These are phyloP conservation scores for Ceyx cyanopectus DNA, from an alignment of 2,113 vertebrate genomes.

Conservation along the genomic window DNA sequence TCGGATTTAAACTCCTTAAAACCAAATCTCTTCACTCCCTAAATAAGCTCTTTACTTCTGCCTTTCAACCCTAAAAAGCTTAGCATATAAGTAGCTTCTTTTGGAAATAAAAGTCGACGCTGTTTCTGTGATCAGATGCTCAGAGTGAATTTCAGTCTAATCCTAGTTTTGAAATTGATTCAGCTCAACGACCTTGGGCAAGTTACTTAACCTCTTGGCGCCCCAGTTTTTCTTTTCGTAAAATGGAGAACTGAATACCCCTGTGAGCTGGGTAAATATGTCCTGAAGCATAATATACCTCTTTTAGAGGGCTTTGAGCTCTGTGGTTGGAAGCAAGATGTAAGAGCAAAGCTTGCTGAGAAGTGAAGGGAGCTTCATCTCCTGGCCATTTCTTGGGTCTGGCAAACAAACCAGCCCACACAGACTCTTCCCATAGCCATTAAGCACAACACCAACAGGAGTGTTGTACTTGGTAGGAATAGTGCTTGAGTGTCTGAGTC, in stretches of 20 bases:
- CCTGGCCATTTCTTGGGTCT: not conserved
- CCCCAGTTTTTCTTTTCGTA: slow-evolving; percentile 36
- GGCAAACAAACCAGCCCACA: not conserved
- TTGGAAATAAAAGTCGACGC: not conserved
- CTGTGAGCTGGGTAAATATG: not conserved
- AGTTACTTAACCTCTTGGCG: slow-evolving; percentile 29
- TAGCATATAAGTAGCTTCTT: slow-evolving; percentile 58
- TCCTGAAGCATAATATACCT: slow-evolving; percentile 1
- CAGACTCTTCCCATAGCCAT: not conserved
- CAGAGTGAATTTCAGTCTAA: slow-evolving; percentile 41
- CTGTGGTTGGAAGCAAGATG: not conserved
- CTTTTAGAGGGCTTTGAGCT: not conserved
- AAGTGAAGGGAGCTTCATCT: not conserved
- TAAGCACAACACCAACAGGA: not conserved
- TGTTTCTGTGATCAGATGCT: slow-evolving; percentile 44
- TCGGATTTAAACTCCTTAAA: slow-evolving; percentile 22
- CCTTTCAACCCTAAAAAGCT: slow-evolving; percentile 68
- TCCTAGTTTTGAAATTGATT: slow-evolving; percentile 44
- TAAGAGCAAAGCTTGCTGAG: not conserved
- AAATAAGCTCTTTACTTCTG: slow-evolving; percentile 65
- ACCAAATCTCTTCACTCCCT: not conserved
- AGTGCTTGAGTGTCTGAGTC: not conserved
- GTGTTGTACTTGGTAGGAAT: not conserved
- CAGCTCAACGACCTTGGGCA: slow-evolving; percentile 28
- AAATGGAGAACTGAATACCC: slow-evolving; percentile 8